Evolutionary conservation across 1,140 invertebrate genomes (phyloP).

Genomic region (Zaprionus vittiger): DNA sequence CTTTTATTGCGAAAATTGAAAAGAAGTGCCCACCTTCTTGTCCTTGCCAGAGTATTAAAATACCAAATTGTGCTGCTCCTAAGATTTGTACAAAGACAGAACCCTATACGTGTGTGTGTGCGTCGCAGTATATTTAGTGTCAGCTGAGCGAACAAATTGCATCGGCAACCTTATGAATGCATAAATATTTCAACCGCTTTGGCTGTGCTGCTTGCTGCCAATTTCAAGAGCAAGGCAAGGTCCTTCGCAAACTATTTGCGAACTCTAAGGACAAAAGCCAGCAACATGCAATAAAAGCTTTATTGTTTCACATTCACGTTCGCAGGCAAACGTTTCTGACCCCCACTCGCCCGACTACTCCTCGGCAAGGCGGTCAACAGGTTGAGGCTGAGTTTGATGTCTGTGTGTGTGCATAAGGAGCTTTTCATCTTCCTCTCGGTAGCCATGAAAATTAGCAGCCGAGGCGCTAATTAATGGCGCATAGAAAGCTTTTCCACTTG

Average conservation of each 20-base stretch:
- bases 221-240: slow-evolving; percentile 79
- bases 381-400: slow-evolving; percentile 49
- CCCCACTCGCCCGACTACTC: not conserved
- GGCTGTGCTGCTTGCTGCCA: slow-evolving; percentile 62
- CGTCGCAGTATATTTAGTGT: slow-evolving; percentile 65
- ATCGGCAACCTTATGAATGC: slow-evolving; percentile 73
- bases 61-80: slow-evolving; percentile 43
- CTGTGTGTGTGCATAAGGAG: not conserved
- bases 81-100: slow-evolving; percentile 11
- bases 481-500: slow-evolving; percentile 75
- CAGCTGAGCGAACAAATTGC: slow-evolving; percentile 74
- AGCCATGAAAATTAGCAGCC: slow-evolving; percentile 70
- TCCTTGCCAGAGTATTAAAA: slow-evolving; percentile 69
- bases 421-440: slow-evolving; percentile 35
- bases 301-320: slow-evolving; percentile 25
- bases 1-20: slow-evolving; percentile 41
- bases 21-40: slow-evolving; percentile 31
- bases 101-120: not conserved
- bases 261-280: slow-evolving; percentile 64
- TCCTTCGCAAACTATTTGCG: slow-evolving; percentile 63
- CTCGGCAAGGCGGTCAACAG: slow-evolving; percentile 59
- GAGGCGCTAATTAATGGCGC: slow-evolving; percentile 67
- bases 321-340: not conserved
- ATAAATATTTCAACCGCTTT: slow-evolving; percentile 74
- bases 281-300: slow-evolving; percentile 43